These are phyloP conservation scores for Sorex maritimensis DNA, from an alignment of 2,797 vertebrate genomes.

Conservation along the genomic window DNA sequence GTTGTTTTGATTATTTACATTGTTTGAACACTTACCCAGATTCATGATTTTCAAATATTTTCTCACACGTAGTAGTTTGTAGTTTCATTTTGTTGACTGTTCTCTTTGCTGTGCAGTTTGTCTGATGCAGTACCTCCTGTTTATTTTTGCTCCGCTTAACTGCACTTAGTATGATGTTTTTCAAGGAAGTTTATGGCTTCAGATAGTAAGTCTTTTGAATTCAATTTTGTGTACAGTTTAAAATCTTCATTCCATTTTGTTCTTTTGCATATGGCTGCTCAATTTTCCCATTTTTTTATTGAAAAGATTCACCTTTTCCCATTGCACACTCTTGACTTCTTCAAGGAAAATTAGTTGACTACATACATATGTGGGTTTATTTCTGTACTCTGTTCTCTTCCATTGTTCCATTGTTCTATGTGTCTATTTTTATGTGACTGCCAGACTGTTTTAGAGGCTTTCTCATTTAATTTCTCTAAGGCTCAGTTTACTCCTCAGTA, in stretches of 20 bases:
- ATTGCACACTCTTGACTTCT: not conserved
- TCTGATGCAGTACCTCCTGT: not conserved
- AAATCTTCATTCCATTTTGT: not conserved
- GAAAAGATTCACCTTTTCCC: not conserved
- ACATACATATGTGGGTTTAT: not conserved
- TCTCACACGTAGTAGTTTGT: not conserved
- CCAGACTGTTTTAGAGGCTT: not conserved
- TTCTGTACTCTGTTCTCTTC: not conserved
- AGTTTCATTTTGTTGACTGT: not conserved
- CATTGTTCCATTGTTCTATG: not conserved
- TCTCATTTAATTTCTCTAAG: slow-evolving; percentile 34
- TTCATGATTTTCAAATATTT: not conserved
- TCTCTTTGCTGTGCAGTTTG: not conserved
- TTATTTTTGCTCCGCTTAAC: not conserved
- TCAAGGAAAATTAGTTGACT: not conserved
- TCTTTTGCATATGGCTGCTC: too few species aligned
- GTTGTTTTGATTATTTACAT: not conserved
- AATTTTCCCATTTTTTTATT: not conserved
- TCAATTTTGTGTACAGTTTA: not conserved
- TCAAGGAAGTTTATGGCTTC: not conserved
- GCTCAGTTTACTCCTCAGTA: slow-evolving; percentile 11
- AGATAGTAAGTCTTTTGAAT: not conserved
- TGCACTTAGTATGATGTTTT: not conserved
- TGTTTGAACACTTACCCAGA: not conserved
- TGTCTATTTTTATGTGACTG: not conserved